phyloP scores from a whole-genome alignment of 64 coral and sea anemone genomes.

The Dendronephthya gigantea region DNA sequence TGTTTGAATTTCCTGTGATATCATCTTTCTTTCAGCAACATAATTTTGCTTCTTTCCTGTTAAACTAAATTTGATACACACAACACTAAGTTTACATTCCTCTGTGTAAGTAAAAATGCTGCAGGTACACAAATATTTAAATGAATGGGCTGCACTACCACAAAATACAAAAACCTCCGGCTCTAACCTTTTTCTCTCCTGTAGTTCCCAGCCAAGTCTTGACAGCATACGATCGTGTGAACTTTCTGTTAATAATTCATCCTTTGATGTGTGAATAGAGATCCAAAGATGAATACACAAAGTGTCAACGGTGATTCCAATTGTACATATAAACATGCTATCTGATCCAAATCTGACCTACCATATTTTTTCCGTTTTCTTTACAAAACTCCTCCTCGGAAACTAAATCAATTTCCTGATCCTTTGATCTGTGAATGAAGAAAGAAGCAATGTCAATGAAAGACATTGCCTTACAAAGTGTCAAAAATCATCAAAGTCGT shows the following conservation, averaged over 20 bases:
- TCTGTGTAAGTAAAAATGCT: too few relatives aligned
- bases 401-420: conserved; percentile 94
- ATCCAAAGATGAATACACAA: background rate
- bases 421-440: conserved; percentile 54
- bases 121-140: too few relatives aligned
- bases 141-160: too few relatives aligned
- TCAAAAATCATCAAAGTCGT: background rate
- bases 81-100: too few relatives aligned
- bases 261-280: conserved; percentile 37
- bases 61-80: too few relatives aligned
- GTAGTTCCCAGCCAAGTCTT: conserved; percentile 91
- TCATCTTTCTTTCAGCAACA: conserved; percentile 40
- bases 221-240: conserved; percentile 82
- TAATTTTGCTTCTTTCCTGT: conserved; percentile 76
- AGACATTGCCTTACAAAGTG: too few relatives aligned
- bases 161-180: too few relatives aligned
- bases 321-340: background rate
- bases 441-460: background rate
- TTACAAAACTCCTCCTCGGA: conserved; percentile 66
- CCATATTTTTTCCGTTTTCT: conserved; percentile 51
- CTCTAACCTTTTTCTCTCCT: conserved; percentile 70
- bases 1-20: conserved; percentile 64
- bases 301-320: background rate
- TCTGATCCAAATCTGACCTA: background rate
- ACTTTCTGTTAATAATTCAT: conserved; percentile 48